phyloP scores from a whole-genome alignment of 2,888 invertebrate genomes.

The Trichacis sp. region DNA sequence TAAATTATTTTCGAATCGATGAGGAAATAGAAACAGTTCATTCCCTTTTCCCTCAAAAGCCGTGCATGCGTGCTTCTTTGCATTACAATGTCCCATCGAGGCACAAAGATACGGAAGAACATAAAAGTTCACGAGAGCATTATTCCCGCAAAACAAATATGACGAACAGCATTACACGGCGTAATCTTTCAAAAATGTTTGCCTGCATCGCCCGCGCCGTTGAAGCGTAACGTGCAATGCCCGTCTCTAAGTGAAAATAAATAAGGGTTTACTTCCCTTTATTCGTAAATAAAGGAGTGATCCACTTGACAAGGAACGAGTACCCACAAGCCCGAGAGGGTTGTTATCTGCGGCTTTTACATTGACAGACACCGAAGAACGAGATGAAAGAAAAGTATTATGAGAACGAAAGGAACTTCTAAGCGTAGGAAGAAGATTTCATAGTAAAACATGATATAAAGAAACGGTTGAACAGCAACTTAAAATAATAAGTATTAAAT shows the following conservation, averaged over 20 bases:
- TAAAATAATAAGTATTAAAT: too few relatives aligned
- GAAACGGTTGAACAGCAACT: neutral
- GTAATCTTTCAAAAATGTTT: slow-evolving; percentile 1
- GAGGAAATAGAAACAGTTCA: too few relatives aligned
- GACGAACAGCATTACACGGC: neutral
- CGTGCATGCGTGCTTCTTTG: neutral
- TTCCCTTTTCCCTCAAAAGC: too few relatives aligned
- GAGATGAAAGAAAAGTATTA: slow-evolving; percentile 11
- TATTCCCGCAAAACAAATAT: neutral
- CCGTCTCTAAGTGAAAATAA: slow-evolving; percentile 29
- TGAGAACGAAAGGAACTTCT: slow-evolving; percentile 15
- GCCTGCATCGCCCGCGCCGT: slow-evolving; percentile 4
- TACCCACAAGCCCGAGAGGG: slow-evolving; percentile 38
- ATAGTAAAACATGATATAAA: neutral
- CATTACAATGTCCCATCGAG: neutral
- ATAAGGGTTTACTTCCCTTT: slow-evolving; percentile 37
- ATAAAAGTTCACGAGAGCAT: neutral
- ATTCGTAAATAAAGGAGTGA: slow-evolving; percentile 47
- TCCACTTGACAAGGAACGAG: slow-evolving; percentile 38
- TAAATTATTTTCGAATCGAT: too few relatives aligned
- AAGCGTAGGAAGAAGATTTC: neutral
- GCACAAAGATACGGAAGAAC: neutral
- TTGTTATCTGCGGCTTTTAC: slow-evolving; percentile 44
- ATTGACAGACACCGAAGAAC: slow-evolving; percentile 37
- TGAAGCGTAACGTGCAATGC: slow-evolving; percentile 24